These are phyloP conservation scores for Bagarius yarrelli DNA, from an alignment of 2,113 vertebrate species.

Conservation along the genomic window DNA sequence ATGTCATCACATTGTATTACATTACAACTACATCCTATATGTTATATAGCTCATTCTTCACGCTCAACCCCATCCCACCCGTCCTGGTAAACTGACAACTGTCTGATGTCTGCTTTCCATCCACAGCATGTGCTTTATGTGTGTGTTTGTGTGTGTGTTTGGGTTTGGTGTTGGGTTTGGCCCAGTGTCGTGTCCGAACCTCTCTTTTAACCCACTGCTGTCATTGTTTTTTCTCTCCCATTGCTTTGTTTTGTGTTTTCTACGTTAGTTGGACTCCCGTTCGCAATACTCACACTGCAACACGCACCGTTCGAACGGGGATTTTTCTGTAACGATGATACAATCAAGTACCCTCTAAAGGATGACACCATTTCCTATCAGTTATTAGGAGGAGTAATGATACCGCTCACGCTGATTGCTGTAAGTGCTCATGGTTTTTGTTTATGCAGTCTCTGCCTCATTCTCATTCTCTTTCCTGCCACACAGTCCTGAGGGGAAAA, in stretches of 20 bases:
- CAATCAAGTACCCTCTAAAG: constrained; percentile 93
- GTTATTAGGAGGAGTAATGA: constrained; percentile 93
- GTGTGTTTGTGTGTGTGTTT: constrained; percentile 9
- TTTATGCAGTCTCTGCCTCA: constrained; percentile 43
- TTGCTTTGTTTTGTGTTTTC: constrained; percentile 60
- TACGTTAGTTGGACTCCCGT: constrained; percentile 95
- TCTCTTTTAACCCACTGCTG: constrained; percentile 32
- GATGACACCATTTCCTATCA: constrained; percentile 97
- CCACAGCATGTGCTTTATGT: neutral
- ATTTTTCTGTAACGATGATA: constrained; percentile 98
- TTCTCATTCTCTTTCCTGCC: neutral
- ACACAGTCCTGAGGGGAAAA: too few relatives aligned
- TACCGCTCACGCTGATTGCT: constrained; percentile 87
- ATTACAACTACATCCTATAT: neutral
- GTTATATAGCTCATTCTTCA: neutral
- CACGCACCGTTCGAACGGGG: constrained; percentile 89
- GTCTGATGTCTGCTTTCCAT: constrained; percentile 20
- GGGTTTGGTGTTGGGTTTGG: neutral
- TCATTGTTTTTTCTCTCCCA: constrained; percentile 28
- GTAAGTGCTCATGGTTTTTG: constrained; percentile 85
- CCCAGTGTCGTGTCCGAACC: neutral
- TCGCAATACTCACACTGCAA: constrained; percentile 86
- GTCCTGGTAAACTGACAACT: constrained; percentile 2
- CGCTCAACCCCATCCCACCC: neutral
- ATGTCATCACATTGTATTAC: neutral